Conservation (phyloP, 2,113 vertebrate species). For the Taurulus bubalis region DNA sequence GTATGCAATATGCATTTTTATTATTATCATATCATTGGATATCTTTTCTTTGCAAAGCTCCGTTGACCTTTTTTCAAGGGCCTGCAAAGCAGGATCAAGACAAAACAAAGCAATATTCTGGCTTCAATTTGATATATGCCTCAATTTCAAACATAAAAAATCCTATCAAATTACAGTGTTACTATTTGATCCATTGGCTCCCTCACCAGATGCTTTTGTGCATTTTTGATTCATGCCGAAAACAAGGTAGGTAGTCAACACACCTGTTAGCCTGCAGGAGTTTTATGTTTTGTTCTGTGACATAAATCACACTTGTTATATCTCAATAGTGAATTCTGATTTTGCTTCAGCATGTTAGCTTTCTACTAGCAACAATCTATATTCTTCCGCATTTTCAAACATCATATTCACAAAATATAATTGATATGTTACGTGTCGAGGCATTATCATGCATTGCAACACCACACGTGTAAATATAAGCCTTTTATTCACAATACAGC, state of each 20-base stretch:
- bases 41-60: neutral
- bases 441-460: neutral
- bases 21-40: conserved; percentile 3
- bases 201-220: neutral
- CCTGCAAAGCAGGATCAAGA: neutral
- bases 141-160: conserved; percentile 15
- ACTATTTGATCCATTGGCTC: neutral
- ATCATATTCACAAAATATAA: neutral
- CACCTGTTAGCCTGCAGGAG: conserved; percentile 11
- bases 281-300: conserved; percentile 15
- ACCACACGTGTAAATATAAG: neutral
- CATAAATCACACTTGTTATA: conserved; percentile 26
- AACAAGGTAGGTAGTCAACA: neutral
- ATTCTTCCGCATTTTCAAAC: neutral
- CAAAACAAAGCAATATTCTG: neutral
- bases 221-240: conserved; percentile 12
- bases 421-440: neutral
- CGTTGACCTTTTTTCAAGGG: neutral
- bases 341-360: neutral
- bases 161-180: neutral
- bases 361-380: neutral
- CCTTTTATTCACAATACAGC: neutral
- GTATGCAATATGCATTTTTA: conserved; percentile 10
- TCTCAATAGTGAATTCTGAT: neutral
- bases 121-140: neutral